Evolutionary conservation across 23 tunicate genomes (phyloP).

Genomic region (Pegea sp.): DNA sequence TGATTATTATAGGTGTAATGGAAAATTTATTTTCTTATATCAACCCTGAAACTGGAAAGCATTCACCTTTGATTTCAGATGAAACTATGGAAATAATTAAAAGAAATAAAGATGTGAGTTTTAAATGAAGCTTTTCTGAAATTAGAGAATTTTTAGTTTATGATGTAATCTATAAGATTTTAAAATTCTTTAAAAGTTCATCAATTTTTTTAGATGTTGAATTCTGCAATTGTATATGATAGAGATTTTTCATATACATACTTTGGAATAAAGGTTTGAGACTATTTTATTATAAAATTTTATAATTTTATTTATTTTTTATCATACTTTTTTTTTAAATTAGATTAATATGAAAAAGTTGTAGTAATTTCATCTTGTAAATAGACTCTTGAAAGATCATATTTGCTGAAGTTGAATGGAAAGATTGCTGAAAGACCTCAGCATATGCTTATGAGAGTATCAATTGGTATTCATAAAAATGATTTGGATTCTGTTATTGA

Average conservation of each 20-base stretch:
- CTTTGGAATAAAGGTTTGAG: conserved; percentile 82
- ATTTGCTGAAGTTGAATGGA: conserved; percentile 86
- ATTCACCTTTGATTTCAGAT: conserved; percentile 69
- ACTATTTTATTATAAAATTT: background rate
- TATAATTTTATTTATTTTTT: no score
- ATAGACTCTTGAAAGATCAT: conserved; percentile 88
- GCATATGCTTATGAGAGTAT: conserved; percentile 97
- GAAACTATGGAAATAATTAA: conserved; percentile 56
- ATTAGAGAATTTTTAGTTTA: background rate
- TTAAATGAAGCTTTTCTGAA: background rate
- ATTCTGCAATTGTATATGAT: conserved; percentile 87
- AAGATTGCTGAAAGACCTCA: conserved; percentile 93
- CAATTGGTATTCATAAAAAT: conserved; percentile 85
- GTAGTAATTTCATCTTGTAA: no score
- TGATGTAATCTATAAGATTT: no score
- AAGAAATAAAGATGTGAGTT: conserved; percentile 55
- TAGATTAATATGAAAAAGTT: no score
- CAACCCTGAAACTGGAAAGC: conserved; percentile 65
- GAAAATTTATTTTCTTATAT: conserved; percentile 44
- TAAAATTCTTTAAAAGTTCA: background rate
- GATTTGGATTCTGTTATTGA: conserved; percentile 72
- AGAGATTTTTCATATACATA: conserved; percentile 92
- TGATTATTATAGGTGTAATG: conserved; percentile 58
- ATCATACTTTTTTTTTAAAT: no score
- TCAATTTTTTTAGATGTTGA: conserved; percentile 34